phyloP scores from a whole-genome alignment of 1,140 invertebrate genomes.

The Heliconius congener region DNA sequence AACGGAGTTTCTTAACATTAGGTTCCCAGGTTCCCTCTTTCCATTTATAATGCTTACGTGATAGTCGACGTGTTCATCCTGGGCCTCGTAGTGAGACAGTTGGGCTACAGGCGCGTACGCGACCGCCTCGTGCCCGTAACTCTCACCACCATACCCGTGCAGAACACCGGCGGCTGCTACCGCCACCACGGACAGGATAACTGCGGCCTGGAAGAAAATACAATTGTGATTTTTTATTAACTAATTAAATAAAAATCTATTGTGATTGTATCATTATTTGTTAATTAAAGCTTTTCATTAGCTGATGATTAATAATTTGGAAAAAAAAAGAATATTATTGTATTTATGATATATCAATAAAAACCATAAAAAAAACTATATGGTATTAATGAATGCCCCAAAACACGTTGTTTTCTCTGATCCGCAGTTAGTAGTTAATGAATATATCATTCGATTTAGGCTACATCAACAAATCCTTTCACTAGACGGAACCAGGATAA shows the following conservation, averaged over 20 bases:
- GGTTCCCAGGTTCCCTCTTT: background rate
- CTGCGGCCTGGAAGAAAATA: conserved; percentile 52
- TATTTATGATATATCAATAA: background rate
- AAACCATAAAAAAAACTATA: no score
- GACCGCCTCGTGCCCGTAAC: conserved; percentile 64
- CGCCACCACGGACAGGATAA: conserved; percentile 67
- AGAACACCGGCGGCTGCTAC: conserved; percentile 67
- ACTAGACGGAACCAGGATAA: conserved; percentile 56
- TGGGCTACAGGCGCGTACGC: conserved; percentile 65
- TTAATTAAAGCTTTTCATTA: background rate
- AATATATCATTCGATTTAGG: conserved; percentile 11
- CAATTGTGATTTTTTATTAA: background rate
- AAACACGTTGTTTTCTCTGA: background rate
- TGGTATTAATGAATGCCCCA: no score
- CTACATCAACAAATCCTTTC: conserved; percentile 55
- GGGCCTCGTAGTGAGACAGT: conserved; percentile 55
- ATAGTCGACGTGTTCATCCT: conserved; percentile 74
- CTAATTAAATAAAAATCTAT: background rate
- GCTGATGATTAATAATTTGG: background rate
- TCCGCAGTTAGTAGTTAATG: background rate
- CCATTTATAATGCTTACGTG: conserved; percentile 55
- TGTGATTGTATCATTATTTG: background rate
- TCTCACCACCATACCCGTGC: conserved; percentile 58
- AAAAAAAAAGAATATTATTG: background rate
- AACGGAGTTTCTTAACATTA: no score